These are phyloP conservation scores for Philonicus albiceps DNA, from an alignment of 2,888 invertebrate species.

Conservation along the genomic window DNA sequence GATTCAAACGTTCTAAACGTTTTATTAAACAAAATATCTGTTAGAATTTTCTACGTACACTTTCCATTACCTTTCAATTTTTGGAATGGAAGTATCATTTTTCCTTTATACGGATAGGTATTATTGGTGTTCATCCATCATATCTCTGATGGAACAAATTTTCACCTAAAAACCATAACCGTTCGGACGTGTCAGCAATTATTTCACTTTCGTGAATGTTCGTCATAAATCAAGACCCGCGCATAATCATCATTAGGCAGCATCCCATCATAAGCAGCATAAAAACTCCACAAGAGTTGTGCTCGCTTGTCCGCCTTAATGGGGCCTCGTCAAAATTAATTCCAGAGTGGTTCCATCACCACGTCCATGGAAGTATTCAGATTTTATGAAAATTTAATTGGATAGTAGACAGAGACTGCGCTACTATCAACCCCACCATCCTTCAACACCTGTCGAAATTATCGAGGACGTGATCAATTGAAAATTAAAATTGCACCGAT, in stretches of 20 bases:
- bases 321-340: background rate
- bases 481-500: background rate
- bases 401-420: background rate
- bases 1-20: too few species aligned
- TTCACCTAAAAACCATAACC: background rate
- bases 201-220: background rate
- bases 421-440: background rate
- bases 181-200: background rate
- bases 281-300: background rate
- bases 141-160: background rate
- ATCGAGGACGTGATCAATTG: background rate
- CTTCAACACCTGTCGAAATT: background rate
- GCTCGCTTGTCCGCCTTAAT: background rate
- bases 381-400: background rate
- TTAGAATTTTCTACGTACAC: background rate
- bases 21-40: background rate
- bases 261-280: background rate
- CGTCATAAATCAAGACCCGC: background rate
- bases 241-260: background rate
- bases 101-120: background rate
- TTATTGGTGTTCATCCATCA: background rate
- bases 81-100: background rate
- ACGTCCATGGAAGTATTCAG: background rate
- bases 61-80: background rate
- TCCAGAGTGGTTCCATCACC: background rate